phyloP scores from a whole-genome alignment of 2,797 vertebrate genomes.

The Protonibea diacanthus region DNA sequence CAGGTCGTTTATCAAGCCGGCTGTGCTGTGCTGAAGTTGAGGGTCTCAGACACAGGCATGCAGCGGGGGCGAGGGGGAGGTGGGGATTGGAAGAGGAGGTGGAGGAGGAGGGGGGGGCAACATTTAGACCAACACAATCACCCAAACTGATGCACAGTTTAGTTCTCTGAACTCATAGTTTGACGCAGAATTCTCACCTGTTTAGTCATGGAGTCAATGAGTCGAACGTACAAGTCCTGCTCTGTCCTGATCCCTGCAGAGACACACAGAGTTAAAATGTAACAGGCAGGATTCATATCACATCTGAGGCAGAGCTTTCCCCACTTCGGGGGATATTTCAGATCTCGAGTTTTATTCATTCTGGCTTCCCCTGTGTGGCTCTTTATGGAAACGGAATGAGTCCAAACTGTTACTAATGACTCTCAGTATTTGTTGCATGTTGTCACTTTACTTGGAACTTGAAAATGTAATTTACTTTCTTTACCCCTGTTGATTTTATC shows the following conservation, averaged over 20 bases:
- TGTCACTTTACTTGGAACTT: constrained; percentile 33
- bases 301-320: constrained; percentile 36
- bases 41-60: constrained; percentile 81
- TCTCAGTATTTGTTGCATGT: constrained; percentile 34
- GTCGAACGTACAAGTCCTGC: constrained; percentile 97
- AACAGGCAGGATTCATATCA: constrained; percentile 30
- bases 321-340: constrained; percentile 30
- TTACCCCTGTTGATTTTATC: constrained; percentile 11
- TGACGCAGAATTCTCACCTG: constrained; percentile 87
- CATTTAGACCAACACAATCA: constrained; percentile 49
- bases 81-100: background rate
- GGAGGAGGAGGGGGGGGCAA: constrained; percentile 14
- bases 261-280: constrained; percentile 43
- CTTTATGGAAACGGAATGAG: constrained; percentile 36
- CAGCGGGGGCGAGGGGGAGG: constrained; percentile 38
- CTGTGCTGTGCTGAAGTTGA: constrained; percentile 82
- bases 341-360: constrained; percentile 32
- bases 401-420: constrained; percentile 38
- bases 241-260: constrained; percentile 94
- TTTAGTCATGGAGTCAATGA: constrained; percentile 99
- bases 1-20: constrained; percentile 84
- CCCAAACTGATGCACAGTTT: constrained; percentile 15
- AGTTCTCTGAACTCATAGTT: constrained; percentile 29
- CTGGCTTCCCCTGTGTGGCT: constrained; percentile 46
- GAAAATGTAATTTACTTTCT: constrained; percentile 13